Conservation (phyloP, 2,797 vertebrate species). For the Leucoraja ocellata region DNA sequence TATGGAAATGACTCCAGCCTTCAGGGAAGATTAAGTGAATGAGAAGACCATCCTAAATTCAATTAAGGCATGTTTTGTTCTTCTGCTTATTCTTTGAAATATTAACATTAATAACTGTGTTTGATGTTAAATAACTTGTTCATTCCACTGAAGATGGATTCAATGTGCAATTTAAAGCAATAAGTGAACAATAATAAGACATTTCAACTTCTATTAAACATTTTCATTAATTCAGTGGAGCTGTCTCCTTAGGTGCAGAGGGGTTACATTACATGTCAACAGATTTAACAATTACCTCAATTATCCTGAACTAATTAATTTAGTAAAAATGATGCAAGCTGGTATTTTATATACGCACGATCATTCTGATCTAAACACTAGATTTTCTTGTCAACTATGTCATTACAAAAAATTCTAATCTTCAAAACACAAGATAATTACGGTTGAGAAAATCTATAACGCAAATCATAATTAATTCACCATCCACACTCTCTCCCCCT, state of each 20-base stretch:
- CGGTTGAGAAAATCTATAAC: not conserved
- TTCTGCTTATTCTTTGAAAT: not conserved
- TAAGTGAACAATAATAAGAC: not conserved
- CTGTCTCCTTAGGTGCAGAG: not conserved
- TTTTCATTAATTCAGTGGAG: not conserved
- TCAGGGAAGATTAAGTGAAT: not conserved
- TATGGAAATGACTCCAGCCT: not conserved
- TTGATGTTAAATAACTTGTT: not conserved
- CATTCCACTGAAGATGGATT: not conserved
- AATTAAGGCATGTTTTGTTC: slow-evolving; percentile 21
- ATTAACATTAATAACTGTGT: slow-evolving; percentile 25
- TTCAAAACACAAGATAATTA: not conserved
- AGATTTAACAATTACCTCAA: not conserved
- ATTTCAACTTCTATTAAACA: not conserved
- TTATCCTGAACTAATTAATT: not conserved
- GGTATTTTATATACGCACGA: not conserved
- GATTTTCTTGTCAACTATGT: not conserved
- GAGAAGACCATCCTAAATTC: not conserved
- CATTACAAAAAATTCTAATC: not conserved
- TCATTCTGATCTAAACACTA: not conserved
- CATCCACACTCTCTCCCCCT: not conserved
- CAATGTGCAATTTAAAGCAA: not conserved
- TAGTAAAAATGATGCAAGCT: not conserved
- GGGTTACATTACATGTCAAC: not conserved
- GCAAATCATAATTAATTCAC: not conserved